These are phyloP conservation scores for Dermatophagoides farinae DNA, from an alignment of 1,140 invertebrate genomes.

Conservation along the genomic window DNA sequence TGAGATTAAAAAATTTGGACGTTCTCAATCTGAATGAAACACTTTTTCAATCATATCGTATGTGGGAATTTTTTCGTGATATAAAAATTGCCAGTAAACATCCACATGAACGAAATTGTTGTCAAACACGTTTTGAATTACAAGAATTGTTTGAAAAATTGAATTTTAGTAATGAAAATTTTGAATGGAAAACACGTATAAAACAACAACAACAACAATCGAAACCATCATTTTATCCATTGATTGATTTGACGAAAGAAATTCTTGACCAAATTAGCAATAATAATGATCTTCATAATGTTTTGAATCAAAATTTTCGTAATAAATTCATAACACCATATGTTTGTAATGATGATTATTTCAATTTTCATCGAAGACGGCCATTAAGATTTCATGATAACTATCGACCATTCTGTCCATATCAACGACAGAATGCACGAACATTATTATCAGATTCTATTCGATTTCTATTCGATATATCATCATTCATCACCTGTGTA, in stretches of 20 bases:
- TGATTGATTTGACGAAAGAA: background rate
- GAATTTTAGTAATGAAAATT: background rate
- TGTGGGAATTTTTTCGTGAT: background rate
- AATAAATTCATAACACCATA: background rate
- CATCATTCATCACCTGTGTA: too few relatives aligned
- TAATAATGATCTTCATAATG: background rate
- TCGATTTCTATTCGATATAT: too few relatives aligned
- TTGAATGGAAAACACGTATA: background rate
- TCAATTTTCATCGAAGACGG: background rate
- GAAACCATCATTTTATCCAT: background rate
- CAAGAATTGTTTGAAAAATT: background rate
- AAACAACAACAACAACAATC: background rate
- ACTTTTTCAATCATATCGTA: background rate
- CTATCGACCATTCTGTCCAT: too few relatives aligned
- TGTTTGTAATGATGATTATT: background rate
- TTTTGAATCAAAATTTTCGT: conserved; percentile 1
- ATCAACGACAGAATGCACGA: too few relatives aligned
- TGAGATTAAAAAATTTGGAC: background rate
- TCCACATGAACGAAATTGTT: background rate
- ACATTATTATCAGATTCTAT: too few relatives aligned
- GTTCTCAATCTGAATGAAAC: background rate
- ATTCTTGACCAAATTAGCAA: background rate
- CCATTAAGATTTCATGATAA: background rate
- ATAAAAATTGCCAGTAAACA: background rate
- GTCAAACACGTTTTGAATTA: background rate